phyloP scores from a whole-genome alignment of 2,888 invertebrate species.

The Apoderus coryli region DNA sequence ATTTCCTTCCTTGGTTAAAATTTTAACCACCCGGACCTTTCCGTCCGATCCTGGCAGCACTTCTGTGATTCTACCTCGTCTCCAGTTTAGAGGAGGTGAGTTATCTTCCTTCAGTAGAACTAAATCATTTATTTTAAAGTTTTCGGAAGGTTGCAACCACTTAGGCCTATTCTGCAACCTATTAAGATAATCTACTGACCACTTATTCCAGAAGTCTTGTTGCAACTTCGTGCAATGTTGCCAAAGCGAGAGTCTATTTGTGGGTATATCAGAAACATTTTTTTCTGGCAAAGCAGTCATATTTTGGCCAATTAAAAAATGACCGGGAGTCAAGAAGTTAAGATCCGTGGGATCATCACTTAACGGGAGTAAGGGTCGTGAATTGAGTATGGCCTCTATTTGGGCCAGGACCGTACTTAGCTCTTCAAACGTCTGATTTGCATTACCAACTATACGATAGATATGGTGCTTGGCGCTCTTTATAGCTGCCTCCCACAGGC shows the following conservation, averaged over 20 bases:
- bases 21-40: not conserved
- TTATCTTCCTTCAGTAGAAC: not conserved
- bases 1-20: not conserved
- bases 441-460: not conserved
- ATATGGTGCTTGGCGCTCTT: conserved; percentile 8
- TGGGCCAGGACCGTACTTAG: not conserved
- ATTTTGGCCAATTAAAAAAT: conserved; percentile 1
- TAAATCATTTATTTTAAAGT: not conserved
- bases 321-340: not conserved
- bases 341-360: not conserved
- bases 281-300: not conserved
- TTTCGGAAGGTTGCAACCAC: not conserved
- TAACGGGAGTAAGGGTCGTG: not conserved
- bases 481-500: conserved; percentile 9
- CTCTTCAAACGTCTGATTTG: not conserved
- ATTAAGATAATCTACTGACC: conserved; percentile 1
- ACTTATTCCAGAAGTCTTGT: not conserved
- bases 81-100: conserved; percentile 1
- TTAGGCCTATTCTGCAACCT: not conserved
- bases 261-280: not conserved
- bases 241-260: not conserved
- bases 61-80: not conserved
- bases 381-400: conserved; percentile 2
- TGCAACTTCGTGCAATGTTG: not conserved
- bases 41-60: not conserved